These are phyloP conservation scores for Abramis brama DNA, from an alignment of 2,113 vertebrate genomes.

Conservation along the genomic window DNA sequence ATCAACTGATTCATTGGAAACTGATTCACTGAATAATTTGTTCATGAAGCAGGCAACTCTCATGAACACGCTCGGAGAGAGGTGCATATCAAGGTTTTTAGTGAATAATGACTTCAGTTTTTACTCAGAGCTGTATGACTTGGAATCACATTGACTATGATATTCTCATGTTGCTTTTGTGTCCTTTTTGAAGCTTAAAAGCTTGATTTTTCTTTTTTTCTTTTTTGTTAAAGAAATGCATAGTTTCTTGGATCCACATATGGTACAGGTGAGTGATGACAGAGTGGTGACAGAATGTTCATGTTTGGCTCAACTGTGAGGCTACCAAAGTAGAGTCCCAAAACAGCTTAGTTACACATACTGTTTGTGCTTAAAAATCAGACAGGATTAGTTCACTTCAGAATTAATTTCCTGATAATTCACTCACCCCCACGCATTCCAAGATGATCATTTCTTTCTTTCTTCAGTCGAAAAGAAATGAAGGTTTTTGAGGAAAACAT, in stretches of 20 bases:
- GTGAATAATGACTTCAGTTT: neutral
- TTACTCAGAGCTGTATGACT: too few species aligned
- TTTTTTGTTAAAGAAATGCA: neutral
- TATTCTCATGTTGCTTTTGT: neutral
- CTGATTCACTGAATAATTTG: too few species aligned
- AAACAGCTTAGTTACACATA: neutral
- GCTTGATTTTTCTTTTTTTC: neutral
- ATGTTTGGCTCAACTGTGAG: neutral
- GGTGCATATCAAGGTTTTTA: neutral
- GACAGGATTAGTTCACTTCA: too few species aligned
- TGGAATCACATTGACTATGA: neutral
- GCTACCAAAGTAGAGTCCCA: neutral
- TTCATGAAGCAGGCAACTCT: neutral
- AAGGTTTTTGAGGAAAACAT: too few species aligned
- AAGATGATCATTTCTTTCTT: too few species aligned
- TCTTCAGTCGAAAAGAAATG: too few species aligned
- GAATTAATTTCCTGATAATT: too few species aligned
- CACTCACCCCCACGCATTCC: too few species aligned
- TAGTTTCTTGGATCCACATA: neutral
- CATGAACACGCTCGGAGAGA: neutral
- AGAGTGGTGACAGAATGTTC: neutral
- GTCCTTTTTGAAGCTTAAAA: neutral
- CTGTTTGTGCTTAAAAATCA: neutral
- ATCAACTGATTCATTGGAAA: neutral
- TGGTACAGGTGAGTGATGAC: neutral